Evolutionary conservation across 2,797 vertebrate species (phyloP), one percentile per base, ranked within the genome.

Genomic region (Leuciscus waleckii): DNA sequence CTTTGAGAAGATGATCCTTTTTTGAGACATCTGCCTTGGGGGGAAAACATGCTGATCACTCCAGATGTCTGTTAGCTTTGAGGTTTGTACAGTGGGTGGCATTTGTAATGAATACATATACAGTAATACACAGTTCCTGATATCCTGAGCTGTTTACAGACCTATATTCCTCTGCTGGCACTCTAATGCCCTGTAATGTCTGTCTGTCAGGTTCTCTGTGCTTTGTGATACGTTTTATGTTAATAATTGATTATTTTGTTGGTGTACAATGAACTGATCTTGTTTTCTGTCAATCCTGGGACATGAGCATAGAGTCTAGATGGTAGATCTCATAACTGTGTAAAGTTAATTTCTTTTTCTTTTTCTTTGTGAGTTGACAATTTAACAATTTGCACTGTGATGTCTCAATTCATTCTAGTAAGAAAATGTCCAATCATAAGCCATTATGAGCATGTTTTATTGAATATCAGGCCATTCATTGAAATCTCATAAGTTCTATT

Each of bases 1-100:
- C 68, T 86, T 79, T 82, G 68, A 86, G 82, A 78, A 87, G 78
- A 85, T 87, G 54, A 81, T 85, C 54, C 78, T 71, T 88, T 89
- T 90, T 74, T 78, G 49, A 81, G 65, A 77, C 65, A 23, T 79
- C 39, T 39, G 54, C 74, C 82, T 73, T 77, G 54, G 2, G 76
- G 85, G 85, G 41, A 69, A 70, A 65, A 49, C 65, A 51, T 69
- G 43, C 71, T 85, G 63, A 82, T 90, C 89, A 82, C 29, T 81
- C 54, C 74, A 69, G 46, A 73, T 74, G 78, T 71, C 29, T 74
- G 67, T 84, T 88, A 63, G 82, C 84, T 76, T 77, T 79, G 43
- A 70, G 78, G 73, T 69, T 86, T 75, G 70, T 51, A 54, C 41
- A 51, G 79, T 73, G 85, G 81, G 69, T 83, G 82, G 82, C 75